phyloP scores from a whole-genome alignment of 2,113 vertebrate species.

The Centropus unirufus region DNA sequence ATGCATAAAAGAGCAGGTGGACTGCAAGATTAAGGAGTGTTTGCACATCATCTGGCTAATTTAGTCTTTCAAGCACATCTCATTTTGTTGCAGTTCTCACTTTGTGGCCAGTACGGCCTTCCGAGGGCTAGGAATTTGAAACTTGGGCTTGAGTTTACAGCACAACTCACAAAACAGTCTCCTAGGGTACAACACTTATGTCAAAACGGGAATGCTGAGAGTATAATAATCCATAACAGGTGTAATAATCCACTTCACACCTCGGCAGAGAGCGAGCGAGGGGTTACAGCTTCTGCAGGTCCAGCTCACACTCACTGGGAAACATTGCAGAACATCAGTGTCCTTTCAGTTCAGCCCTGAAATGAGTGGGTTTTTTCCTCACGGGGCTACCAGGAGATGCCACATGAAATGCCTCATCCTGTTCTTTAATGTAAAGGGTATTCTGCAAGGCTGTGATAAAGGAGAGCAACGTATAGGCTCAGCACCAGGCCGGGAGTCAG shows the following conservation, averaged over 20 bases:
- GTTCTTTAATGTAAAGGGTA: neutral
- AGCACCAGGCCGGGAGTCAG: neutral
- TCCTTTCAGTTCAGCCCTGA: neutral
- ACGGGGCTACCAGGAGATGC: neutral
- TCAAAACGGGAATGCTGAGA: neutral
- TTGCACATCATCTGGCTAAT: neutral
- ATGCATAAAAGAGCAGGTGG: constrained; percentile 41
- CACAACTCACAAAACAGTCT: neutral
- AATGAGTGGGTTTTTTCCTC: neutral
- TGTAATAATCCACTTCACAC: neutral
- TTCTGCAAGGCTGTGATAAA: neutral
- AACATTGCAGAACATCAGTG: neutral
- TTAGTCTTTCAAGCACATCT: constrained; percentile 3
- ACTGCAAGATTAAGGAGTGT: constrained; percentile 45
- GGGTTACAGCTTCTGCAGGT: neutral
- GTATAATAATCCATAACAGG: neutral
- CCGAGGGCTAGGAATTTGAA: neutral
- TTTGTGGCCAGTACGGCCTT: neutral
- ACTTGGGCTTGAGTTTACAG: neutral
- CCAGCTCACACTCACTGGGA: neutral
- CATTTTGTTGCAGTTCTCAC: neutral
- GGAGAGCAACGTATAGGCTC: neutral
- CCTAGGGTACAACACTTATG: neutral
- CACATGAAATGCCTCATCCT: neutral
- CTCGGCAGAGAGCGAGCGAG: neutral